Percentiles rank a stretch among this genome's conserved stretches.
phyloP scores from a whole-genome alignment of 2,113 vertebrate species.

The Epinephelus fuscoguttatus region DNA sequence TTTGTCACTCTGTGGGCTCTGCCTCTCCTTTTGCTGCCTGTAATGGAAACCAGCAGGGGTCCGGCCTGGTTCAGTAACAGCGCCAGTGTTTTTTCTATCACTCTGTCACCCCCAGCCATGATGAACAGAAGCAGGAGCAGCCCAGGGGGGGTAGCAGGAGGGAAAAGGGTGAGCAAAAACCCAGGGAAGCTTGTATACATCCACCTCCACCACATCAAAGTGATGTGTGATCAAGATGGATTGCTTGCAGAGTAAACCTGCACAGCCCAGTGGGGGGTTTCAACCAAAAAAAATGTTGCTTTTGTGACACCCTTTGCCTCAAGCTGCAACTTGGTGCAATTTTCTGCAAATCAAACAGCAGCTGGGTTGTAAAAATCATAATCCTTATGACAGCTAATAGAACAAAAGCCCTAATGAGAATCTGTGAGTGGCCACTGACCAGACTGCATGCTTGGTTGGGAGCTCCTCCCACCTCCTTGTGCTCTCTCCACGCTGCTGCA shows the following conservation, averaged over 20 bases:
- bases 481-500: slow-evolving; percentile 55
- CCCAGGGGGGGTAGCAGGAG: slow-evolving; percentile 25
- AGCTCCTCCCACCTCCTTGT: slow-evolving; percentile 79
- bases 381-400: slow-evolving; percentile 17
- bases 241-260: slow-evolving; percentile 32
- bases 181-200: slow-evolving; percentile 18
- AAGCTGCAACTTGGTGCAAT: not conserved
- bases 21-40: slow-evolving; percentile 68
- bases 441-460: slow-evolving; percentile 50
- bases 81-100: slow-evolving; percentile 57
- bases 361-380: not conserved
- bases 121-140: slow-evolving; percentile 66
- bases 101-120: slow-evolving; percentile 53
- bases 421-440: slow-evolving; percentile 29
- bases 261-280: not conserved
- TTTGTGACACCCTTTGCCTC: not conserved
- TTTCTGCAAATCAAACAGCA: slow-evolving; percentile 7
- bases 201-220: slow-evolving; percentile 50
- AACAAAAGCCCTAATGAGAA: slow-evolving; percentile 23
- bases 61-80: slow-evolving; percentile 49
- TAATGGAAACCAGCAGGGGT: slow-evolving; percentile 75
- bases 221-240: slow-evolving; percentile 40
- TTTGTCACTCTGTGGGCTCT: slow-evolving; percentile 51
- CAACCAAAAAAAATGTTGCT: not conserved
- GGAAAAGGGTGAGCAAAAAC: slow-evolving; percentile 13